Percentiles rank a stretch among this genome's conserved stretches.
phyloP scores from a whole-genome alignment of 1,140 invertebrate genomes.

The Ceratina australensis region DNA sequence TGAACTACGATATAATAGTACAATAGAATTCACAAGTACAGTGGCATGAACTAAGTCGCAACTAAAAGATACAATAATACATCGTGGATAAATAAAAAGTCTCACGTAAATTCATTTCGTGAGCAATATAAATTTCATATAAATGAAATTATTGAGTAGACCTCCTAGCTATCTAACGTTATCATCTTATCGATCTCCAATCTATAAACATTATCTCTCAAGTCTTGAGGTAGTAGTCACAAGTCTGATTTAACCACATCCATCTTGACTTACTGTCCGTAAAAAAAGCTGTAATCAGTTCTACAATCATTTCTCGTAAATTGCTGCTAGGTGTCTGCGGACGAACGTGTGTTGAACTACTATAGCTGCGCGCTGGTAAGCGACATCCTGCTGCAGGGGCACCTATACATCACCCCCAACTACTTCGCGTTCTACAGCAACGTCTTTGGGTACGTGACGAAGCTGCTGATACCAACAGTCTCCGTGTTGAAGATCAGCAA shows the following conservation, averaged over 20 bases:
- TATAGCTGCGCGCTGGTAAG: constrained; percentile 95
- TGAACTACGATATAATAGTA: too few relatives aligned
- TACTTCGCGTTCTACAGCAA: constrained; percentile 98
- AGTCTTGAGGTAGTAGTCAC: not conserved
- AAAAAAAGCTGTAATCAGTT: not conserved
- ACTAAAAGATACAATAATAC: too few relatives aligned
- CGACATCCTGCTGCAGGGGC: constrained; percentile 95
- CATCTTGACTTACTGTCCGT: too few relatives aligned
- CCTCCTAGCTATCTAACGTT: too few relatives aligned
- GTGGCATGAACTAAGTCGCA: too few relatives aligned
- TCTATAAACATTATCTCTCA: not conserved
- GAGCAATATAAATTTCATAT: too few relatives aligned
- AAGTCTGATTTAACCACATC: too few relatives aligned
- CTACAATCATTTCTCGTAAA: not conserved
- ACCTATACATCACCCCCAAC: constrained; percentile 94
- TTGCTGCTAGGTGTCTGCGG: constrained; percentile 82
- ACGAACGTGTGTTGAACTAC: constrained; percentile 90
- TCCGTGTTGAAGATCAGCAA: constrained; percentile 92
- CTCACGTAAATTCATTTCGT: too few relatives aligned
- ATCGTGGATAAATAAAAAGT: too few relatives aligned
- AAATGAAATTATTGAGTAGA: too few relatives aligned
- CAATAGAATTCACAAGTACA: too few relatives aligned
- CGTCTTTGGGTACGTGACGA: constrained; percentile 95
- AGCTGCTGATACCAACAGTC: constrained; percentile 90
- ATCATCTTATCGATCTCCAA: not conserved